Evolutionary conservation across 2,888 invertebrate genomes (phyloP), one percentile per base, ranked within the genome.

Genomic region (Rotaria macrura): DNA sequence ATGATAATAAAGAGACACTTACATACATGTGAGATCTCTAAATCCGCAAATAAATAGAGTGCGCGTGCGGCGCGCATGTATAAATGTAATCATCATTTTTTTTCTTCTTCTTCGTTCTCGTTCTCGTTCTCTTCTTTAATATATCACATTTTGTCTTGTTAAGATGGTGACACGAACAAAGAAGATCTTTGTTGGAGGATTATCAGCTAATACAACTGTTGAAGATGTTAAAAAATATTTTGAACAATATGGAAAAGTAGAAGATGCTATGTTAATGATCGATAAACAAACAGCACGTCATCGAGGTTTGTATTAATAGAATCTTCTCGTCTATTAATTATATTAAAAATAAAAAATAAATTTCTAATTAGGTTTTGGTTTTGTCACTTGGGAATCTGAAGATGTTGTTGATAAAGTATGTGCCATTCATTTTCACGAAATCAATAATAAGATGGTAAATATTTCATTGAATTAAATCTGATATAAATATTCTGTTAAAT

Each of bases 361-460:
- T 49, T 79, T 40, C 43, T 43, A 25, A 43, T 43, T 4, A 79
- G 79, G 79, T 92, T 99, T 99, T 92, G 99, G 98, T 90, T 99
- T 99, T 93, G 97, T 99, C 92, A 99, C 98, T 92, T 99, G 99
- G 94, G 98, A 99, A 93, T 96, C 95, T 93, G 99, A 99, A 93
- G 98, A 98, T 92, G 96, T 98, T 91, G 98, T 98, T 92, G 99
- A 99, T 93, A 98, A 98, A 95, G 98, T 99, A 92, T 99, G 98
- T 92, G 98, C 99, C 94, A 97, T 99, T 92, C 99, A 99, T 93
- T 99, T 99, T 94, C 99, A 99, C 93, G 99, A 99, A 94, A 98
- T 99, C 92, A 99, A 99, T 94, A 97, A 97, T 93, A 99, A 99
- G 43, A 79, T 79, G 79, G 79, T 79, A 79, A n/a, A 79, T 43